Base-by-base conservation (phyloP, 2,797 vertebrate genomes). In the Hozukius guyotensis region DNA sequence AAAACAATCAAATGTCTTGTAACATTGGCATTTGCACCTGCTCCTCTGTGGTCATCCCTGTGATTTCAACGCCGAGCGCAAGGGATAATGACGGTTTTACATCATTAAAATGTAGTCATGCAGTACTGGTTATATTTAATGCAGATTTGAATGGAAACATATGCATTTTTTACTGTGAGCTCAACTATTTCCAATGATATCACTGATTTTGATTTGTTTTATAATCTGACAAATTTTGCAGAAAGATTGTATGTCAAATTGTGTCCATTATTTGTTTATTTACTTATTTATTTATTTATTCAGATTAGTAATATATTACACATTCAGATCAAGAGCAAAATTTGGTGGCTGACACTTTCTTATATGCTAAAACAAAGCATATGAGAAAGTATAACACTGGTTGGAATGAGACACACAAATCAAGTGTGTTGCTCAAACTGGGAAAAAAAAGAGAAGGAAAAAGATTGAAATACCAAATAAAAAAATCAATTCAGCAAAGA, bases 1-100 rank as follows among this genome's bases (percentile, higher is more conserved):
- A 81, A 87, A 87, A 87, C 73, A 89, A 84, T 89, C 67, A 80
- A 87, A 86, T 57, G 9, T 73, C 87, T 83, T 90, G 90, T 92
- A 88, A 78, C 77, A 53, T 22, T 73, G 70, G 36, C 59, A 65
- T 85, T 69, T 78, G 77, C 67, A 61, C 73, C 69, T 80, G 29
- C 27, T 85, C 66, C 65, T 86, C 59, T 78, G 85, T 75, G 38
- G 84, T 72, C 73, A 79, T 57, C 9, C 4, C 69, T 78, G 83
- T 80, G 86, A 87, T 88, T 89, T 84, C 5, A 70, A 72, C 7
- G 34, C 27, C 11, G 6, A 52, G 25, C 12, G 3, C 2, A 0
- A 65, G 20, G 20, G n/a, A 62, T 34, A 13, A 60, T 75, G 3
- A 53, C 4, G 1, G n/a, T 71, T 65, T 59, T 31, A 66, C 11